Evolutionary conservation across 2,113 vertebrate species (phyloP).

Genomic region (Setophaga kirtlandii): DNA sequence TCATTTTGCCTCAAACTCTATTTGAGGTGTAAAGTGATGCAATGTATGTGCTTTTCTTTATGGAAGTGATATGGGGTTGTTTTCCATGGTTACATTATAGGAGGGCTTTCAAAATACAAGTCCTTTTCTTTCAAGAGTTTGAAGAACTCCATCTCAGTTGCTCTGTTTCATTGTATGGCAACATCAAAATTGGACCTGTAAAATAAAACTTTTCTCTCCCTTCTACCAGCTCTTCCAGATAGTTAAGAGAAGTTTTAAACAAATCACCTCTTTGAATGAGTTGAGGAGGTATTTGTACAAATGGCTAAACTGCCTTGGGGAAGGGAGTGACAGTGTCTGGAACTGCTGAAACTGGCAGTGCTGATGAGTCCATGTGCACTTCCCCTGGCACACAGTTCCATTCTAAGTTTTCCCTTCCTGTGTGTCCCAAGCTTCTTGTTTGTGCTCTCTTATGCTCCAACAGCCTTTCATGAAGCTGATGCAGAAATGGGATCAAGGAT

Average conservation of each 20-base stretch:
- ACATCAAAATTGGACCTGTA: background rate
- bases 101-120: background rate
- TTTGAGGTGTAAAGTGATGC: background rate
- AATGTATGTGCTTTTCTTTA: background rate
- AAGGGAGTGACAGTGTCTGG: background rate
- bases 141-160: background rate
- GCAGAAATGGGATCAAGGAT: background rate
- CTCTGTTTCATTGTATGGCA: background rate
- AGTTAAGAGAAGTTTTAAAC: background rate
- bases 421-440: background rate
- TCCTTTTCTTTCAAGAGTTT: background rate
- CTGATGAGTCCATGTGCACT: background rate
- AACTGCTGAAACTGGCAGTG: background rate
- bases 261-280: background rate
- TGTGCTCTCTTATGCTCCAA: background rate
- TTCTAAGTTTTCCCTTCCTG: background rate
- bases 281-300: background rate
- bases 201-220: background rate
- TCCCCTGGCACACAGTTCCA: background rate
- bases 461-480: background rate
- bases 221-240: background rate
- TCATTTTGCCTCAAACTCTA: background rate
- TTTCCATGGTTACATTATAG: background rate
- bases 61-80: accelerated
- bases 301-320: background rate